Conservation (phyloP, 2,113 vertebrate species). For the Pantherophis guttatus region DNA sequence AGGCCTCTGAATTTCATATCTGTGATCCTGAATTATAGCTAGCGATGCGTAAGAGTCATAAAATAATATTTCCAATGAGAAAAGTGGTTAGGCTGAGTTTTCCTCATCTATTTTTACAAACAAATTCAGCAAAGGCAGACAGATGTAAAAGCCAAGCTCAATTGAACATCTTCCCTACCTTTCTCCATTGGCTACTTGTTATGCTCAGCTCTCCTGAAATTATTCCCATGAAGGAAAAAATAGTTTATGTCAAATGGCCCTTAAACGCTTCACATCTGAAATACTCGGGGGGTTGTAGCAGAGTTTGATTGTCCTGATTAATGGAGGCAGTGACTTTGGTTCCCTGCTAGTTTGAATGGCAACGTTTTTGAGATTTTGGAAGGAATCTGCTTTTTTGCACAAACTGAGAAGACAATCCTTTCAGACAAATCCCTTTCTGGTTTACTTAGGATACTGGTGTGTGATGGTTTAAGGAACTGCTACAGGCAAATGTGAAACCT, state of each 20-base stretch:
- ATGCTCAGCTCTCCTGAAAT: neutral
- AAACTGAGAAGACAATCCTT: neutral
- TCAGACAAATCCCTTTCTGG: neutral
- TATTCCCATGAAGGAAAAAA: neutral
- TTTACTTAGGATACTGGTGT: neutral
- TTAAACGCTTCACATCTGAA: neutral
- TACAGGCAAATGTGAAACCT: neutral
- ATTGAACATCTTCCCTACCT: neutral
- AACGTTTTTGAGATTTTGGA: neutral
- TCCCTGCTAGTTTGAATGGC: neutral
- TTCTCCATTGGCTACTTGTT: neutral
- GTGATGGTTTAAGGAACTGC: neutral
- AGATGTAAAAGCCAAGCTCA: neutral
- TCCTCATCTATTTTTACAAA: neutral
- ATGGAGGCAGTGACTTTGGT: neutral
- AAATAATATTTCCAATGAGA: neutral
- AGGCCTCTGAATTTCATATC: conserved; percentile 24
- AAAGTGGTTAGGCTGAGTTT: neutral
- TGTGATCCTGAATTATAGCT: conserved; percentile 18
- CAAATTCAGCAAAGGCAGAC: conserved; percentile 6
- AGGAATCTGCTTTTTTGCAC: neutral
- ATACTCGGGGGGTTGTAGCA: neutral
- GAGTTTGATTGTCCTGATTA: neutral
- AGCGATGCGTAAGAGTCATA: neutral
- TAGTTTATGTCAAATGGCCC: neutral